Conservation (phyloP, 2,888 invertebrate genomes). For the Ormyrus labotus region DNA sequence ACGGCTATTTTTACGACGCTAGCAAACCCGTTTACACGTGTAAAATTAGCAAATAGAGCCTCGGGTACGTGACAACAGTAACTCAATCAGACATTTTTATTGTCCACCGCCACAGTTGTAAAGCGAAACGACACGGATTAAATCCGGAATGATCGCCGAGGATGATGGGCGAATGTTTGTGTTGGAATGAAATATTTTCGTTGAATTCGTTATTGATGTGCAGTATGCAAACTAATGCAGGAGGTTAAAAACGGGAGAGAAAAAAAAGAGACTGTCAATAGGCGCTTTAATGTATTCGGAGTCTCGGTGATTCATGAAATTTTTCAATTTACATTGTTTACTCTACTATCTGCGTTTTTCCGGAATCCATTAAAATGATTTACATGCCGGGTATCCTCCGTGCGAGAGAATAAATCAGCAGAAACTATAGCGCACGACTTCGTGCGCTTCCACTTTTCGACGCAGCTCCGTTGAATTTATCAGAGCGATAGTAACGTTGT, state of each 20-base stretch:
- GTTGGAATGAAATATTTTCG: too few species aligned
- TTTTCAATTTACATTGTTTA: constrained; percentile 20
- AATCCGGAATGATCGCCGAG: too few species aligned
- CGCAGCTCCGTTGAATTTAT: too few species aligned
- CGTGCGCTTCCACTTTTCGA: not conserved
- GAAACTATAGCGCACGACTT: not conserved
- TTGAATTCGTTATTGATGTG: not conserved
- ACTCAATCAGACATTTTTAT: not conserved
- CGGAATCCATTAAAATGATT: constrained; percentile 34
- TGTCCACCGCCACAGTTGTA: not conserved
- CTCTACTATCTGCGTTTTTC: constrained; percentile 20
- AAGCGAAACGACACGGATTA: too few species aligned
- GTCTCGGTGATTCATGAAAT: constrained; percentile 9
- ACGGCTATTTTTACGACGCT: constrained; percentile 7
- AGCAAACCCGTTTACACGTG: not conserved
- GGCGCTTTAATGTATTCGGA: not conserved
- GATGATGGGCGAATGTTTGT: too few species aligned
- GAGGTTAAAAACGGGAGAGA: not conserved
- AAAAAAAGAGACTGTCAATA: not conserved
- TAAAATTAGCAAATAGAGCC: constrained; percentile 4
- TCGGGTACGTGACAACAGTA: not conserved
- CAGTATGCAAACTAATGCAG: not conserved
- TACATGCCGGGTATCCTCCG: not conserved
- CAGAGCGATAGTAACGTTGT: too few species aligned
- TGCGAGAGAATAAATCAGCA: constrained; percentile 9